Evolutionary conservation across 2,888 invertebrate species (phyloP).

Genomic region (Cephus pygmeus): DNA sequence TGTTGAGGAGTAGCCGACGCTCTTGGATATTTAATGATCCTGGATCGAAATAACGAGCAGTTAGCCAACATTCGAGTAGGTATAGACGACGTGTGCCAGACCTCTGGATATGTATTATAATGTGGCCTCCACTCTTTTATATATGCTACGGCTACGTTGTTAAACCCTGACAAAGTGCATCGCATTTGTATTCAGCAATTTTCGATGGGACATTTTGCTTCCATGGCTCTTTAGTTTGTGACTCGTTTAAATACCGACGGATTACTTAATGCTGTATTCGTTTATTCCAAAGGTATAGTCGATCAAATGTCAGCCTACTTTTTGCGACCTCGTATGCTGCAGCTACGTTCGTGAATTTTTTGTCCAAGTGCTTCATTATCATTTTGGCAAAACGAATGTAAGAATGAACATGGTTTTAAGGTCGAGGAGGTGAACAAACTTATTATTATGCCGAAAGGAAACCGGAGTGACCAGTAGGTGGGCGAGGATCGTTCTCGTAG

Average conservation of each 20-base stretch:
- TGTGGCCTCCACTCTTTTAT: too few relatives aligned
- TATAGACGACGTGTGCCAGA: not conserved
- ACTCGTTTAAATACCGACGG: not conserved
- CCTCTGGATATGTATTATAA: not conserved
- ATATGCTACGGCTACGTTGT: not conserved
- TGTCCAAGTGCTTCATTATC: not conserved
- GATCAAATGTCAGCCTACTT: not conserved
- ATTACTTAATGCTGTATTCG: not conserved
- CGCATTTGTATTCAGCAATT: not conserved
- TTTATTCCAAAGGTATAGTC: too few relatives aligned
- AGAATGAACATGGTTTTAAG: not conserved
- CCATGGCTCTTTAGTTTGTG: not conserved
- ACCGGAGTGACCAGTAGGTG: not conserved
- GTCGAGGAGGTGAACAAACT: not conserved
- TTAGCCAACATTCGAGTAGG: not conserved
- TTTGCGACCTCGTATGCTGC: not conserved
- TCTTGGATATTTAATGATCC: conserved; percentile 3
- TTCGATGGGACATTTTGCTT: too few relatives aligned
- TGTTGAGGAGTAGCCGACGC: not conserved
- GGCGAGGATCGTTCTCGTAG: not conserved
- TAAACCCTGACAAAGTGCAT: not conserved
- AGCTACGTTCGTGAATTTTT: not conserved
- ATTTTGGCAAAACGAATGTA: not conserved
- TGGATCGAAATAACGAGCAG: conserved; percentile 1
- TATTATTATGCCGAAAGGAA: not conserved